phyloP scores from a whole-genome alignment of 2,888 invertebrate species.

The Pimpla rufipes region DNA sequence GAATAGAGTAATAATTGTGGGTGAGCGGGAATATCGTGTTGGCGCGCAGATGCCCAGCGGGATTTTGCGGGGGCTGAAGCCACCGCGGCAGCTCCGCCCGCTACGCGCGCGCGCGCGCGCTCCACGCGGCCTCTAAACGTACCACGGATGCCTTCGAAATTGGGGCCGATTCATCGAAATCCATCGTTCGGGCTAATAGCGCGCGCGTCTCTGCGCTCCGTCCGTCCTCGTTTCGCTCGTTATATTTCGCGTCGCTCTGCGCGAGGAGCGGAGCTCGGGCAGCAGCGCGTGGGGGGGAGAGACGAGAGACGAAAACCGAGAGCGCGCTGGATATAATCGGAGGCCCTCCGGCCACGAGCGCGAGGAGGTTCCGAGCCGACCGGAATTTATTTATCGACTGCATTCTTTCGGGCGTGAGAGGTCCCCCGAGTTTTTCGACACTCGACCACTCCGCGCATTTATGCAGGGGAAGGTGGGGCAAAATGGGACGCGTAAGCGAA shows the following conservation, averaged over 20 bases:
- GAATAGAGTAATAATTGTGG: slow-evolving; percentile 34
- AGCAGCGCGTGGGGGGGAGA: no score
- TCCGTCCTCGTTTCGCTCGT: slow-evolving; percentile 40
- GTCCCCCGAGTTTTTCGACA: slow-evolving; percentile 43
- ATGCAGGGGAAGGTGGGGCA: no score
- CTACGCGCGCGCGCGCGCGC: no score
- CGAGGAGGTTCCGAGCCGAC: slow-evolving; percentile 53
- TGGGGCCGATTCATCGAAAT: slow-evolving; percentile 76
- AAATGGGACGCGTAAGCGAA: no score
- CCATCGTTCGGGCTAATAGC: slow-evolving; percentile 58
- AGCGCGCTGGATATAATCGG: slow-evolving; percentile 65
- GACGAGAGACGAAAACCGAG: slow-evolving; percentile 54
- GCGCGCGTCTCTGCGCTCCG: slow-evolving; percentile 22
- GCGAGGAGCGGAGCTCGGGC: no score
- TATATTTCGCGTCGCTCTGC: slow-evolving; percentile 37
- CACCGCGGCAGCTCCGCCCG: no score
- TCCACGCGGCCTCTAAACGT: slow-evolving; percentile 64
- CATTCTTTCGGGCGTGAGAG: slow-evolving; percentile 70
- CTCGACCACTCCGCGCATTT: neutral
- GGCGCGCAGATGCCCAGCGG: slow-evolving; percentile 48
- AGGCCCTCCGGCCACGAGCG: slow-evolving; percentile 65
- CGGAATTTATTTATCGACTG: slow-evolving; percentile 71
- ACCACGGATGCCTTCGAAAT: slow-evolving; percentile 72
- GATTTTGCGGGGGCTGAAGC: slow-evolving; percentile 72
- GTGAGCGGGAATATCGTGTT: slow-evolving; percentile 42